These are phyloP conservation scores for Galago senegalensis DNA, from an alignment of 2,797 vertebrate species.

Conservation along the genomic window DNA sequence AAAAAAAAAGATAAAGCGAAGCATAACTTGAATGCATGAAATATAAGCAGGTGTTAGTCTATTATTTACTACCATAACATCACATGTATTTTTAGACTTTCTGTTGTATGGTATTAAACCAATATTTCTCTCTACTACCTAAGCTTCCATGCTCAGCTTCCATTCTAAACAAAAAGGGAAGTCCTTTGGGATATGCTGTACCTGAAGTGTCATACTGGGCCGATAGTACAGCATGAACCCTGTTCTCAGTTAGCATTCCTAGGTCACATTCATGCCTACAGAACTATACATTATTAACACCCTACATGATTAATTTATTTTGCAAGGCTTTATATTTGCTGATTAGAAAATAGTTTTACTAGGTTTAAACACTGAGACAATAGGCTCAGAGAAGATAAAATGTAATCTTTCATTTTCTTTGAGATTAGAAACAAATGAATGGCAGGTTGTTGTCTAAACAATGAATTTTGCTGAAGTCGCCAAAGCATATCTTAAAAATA, in stretches of 20 bases:
- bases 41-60: neutral
- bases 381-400: slow-evolving; percentile 14
- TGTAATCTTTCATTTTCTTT: slow-evolving; percentile 14
- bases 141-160: neutral
- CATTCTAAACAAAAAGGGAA: slow-evolving; percentile 4
- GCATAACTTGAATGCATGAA: neutral
- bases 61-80: neutral
- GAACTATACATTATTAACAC: slow-evolving; percentile 57
- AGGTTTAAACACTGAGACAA: neutral
- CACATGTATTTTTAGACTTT: slow-evolving; percentile 39
- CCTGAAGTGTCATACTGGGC: neutral
- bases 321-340: slow-evolving; percentile 52
- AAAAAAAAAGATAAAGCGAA: neutral
- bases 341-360: slow-evolving; percentile 16
- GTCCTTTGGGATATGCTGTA: neutral
- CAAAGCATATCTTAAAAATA: slow-evolving; percentile 49
- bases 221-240: neutral
- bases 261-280: neutral
- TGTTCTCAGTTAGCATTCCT: neutral
- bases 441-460: slow-evolving; percentile 22
- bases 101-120: slow-evolving; percentile 47
- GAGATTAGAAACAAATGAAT: slow-evolving; percentile 16
- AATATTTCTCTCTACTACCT: slow-evolving; percentile 22
- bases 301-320: neutral
- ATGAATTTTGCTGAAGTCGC: slow-evolving; percentile 47